phyloP scores from a whole-genome alignment of 2,113 vertebrate genomes.

The Dissostichus mawsoni region DNA sequence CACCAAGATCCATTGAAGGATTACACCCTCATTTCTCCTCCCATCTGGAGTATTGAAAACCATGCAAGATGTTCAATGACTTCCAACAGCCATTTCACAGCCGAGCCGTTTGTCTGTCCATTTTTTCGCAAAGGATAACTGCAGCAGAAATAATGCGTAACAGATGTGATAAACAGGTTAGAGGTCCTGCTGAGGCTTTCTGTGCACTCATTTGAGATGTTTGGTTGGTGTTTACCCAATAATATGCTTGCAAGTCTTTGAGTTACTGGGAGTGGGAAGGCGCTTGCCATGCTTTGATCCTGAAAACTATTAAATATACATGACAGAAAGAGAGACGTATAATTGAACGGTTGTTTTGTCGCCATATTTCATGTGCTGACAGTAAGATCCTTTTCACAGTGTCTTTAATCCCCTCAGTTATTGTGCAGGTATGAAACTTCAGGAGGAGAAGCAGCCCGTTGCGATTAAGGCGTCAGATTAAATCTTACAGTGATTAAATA shows the following conservation, averaged over 20 bases:
- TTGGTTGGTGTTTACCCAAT: conserved; percentile 22
- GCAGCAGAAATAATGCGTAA: conserved; percentile 53
- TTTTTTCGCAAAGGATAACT: conserved; percentile 62
- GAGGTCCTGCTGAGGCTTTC: conserved; percentile 32
- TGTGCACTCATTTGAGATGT: conserved; percentile 23
- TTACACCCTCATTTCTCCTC: conserved; percentile 79
- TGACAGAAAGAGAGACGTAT: conserved; percentile 58
- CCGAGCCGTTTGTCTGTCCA: conserved; percentile 71
- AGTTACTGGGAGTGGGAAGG: conserved; percentile 41
- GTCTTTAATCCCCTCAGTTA: conserved; percentile 51
- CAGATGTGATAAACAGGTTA: conserved; percentile 54
- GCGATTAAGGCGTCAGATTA: conserved; percentile 73
- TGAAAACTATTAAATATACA: conserved; percentile 71
- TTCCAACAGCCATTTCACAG: conserved; percentile 81
- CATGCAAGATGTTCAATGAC: conserved; percentile 73
- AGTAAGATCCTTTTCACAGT: conserved; percentile 25
- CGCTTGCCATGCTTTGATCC: conserved; percentile 60
- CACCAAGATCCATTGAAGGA: conserved; percentile 77
- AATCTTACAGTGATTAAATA: conserved; percentile 79
- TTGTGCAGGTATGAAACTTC: conserved; percentile 59
- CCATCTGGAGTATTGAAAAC: conserved; percentile 76
- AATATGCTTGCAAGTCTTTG: conserved; percentile 40
- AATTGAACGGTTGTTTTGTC: conserved; percentile 47
- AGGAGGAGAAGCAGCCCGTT: conserved; percentile 38
- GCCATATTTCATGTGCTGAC: conserved; percentile 51